Evolutionary conservation across 2,888 invertebrate species (phyloP).

Genomic region (Drosophila suboccidentalis): DNA sequence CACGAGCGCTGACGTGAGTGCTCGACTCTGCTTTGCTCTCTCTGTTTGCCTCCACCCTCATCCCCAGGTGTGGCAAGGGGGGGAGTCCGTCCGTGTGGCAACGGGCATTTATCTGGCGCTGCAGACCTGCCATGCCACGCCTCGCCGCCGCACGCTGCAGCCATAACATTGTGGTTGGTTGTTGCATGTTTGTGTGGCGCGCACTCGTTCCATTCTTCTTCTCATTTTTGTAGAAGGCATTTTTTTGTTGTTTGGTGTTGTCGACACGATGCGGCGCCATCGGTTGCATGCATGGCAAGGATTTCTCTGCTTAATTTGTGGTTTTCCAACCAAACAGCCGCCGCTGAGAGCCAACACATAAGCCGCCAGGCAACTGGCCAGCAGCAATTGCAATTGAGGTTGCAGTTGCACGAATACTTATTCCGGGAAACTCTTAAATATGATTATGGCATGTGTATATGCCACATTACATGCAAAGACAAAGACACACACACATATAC

Average conservation of each 20-base stretch:
- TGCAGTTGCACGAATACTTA: conserved; percentile 73
- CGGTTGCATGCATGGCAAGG: conserved; percentile 75
- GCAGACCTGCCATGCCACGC: conserved; percentile 67
- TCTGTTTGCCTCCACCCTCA: background rate
- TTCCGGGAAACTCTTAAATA: conserved; percentile 77
- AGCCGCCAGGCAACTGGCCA: conserved; percentile 39
- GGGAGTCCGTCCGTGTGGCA: conserved; percentile 37
- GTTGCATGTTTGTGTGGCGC: conserved; percentile 80
- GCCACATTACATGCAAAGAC: conserved; percentile 13
- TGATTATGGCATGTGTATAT: conserved; percentile 67
- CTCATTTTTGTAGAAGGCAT: background rate
- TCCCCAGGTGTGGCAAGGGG: background rate
- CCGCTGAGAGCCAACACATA: conserved; percentile 32
- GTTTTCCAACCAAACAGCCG: conserved; percentile 79
- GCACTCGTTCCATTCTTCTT: conserved; percentile 24
- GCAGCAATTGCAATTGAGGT: conserved; percentile 75
- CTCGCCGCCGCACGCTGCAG: conserved; percentile 66
- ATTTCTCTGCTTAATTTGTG: conserved; percentile 81
- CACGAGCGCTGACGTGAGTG: conserved; percentile 77
- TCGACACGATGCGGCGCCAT: conserved; percentile 68
- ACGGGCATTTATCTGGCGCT: conserved; percentile 78
- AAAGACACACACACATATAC: conserved; percentile 1
- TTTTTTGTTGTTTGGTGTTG: conserved; percentile 19
- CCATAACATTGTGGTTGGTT: conserved; percentile 76
- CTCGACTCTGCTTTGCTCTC: conserved; percentile 37